A percentile compares a stretch with the other conserved stretches of the same genome.
These are phyloP conservation scores for Sebastes melanostomus DNA, from an alignment of 2,797 vertebrate species.

Conservation along the genomic window DNA sequence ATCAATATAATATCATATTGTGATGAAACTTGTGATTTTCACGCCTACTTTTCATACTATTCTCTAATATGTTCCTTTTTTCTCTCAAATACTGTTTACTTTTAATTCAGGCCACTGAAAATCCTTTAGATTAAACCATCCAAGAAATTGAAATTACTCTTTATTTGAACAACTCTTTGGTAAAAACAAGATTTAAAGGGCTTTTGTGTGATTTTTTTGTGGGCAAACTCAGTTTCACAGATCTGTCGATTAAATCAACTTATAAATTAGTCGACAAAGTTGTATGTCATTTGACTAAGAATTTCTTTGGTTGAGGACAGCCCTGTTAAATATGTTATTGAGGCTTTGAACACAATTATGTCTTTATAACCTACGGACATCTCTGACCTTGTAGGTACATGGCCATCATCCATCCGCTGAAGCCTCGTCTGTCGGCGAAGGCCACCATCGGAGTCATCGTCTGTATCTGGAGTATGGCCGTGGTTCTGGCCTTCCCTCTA, in stretches of 20 bases:
- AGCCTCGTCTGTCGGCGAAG: slow-evolving; percentile 93
- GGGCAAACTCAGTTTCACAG: background rate
- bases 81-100: too few species aligned
- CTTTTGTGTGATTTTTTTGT: background rate
- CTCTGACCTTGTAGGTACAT: slow-evolving; percentile 86
- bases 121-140: too few species aligned
- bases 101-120: too few species aligned
- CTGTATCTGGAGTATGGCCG: slow-evolving; percentile 95
- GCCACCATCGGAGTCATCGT: slow-evolving; percentile 92
- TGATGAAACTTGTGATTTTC: too few species aligned
- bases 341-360: background rate
- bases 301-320: background rate
- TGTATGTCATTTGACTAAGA: too few species aligned
- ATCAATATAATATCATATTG: too few species aligned
- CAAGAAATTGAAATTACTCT: background rate
- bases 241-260: background rate
- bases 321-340: background rate
- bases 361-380: slow-evolving; percentile 8
- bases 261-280: background rate
- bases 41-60: too few species aligned
- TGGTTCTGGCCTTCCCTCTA: slow-evolving; percentile 93
- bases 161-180: background rate
- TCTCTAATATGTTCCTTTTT: too few species aligned
- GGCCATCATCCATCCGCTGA: slow-evolving; percentile 97
- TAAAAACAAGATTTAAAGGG: background rate